phyloP scores from a whole-genome alignment of 2,888 invertebrate genomes.

The Spialia ferax region DNA sequence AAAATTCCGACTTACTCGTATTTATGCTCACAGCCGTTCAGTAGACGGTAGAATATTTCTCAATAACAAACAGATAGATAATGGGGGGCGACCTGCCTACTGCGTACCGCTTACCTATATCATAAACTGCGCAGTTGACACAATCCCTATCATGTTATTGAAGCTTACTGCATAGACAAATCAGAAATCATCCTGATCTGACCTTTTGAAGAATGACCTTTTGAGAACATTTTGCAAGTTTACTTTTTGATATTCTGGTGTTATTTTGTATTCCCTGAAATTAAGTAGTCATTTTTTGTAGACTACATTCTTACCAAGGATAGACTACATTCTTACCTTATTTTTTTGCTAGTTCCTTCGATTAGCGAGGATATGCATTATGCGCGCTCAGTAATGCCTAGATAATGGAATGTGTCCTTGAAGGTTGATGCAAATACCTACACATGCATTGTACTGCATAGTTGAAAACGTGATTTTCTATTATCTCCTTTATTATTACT shows the following conservation, averaged over 20 bases:
- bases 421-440: conserved; percentile 12
- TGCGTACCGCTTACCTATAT: conserved; percentile 14
- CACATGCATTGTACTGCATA: conserved; percentile 8
- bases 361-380: not conserved
- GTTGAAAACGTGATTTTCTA: conserved; percentile 9
- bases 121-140: conserved; percentile 20
- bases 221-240: no score
- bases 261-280: no score
- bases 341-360: no score
- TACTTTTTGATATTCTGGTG: no score
- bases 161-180: not conserved
- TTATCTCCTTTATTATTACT: conserved; percentile 13
- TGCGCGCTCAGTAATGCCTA: not conserved
- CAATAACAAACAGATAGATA: conserved; percentile 22
- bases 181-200: no score
- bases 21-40: not conserved
- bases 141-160: conserved; percentile 1
- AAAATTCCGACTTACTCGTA: not conserved
- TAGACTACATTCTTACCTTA: no score
- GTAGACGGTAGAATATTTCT: conserved; percentile 10
- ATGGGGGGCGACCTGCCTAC: not conserved
- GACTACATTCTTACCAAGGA: no score
- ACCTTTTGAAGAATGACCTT: no score
- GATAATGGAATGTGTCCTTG: conserved; percentile 6
- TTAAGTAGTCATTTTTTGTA: no score